phyloP scores from a whole-genome alignment of 2,113 vertebrate species.

The Romanogobio albipinnatus region DNA sequence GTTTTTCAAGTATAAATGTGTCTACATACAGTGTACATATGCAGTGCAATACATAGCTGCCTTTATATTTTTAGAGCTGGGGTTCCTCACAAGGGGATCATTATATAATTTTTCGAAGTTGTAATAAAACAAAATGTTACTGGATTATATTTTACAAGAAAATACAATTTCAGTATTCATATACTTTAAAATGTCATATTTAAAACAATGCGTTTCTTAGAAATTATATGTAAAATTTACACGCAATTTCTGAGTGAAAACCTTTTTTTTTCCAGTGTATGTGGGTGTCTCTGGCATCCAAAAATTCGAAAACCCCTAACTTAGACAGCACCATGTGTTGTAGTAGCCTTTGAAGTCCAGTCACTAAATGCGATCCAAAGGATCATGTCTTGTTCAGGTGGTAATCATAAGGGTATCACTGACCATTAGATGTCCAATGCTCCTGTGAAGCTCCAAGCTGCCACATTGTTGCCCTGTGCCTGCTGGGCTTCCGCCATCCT shows the following conservation, averaged over 20 bases:
- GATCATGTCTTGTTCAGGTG: slow-evolving; percentile 51
- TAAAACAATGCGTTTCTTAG: too few species aligned
- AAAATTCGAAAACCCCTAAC: not conserved
- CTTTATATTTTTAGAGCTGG: not conserved
- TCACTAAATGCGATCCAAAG: slow-evolving; percentile 55
- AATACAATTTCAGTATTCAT: too few species aligned
- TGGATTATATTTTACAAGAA: too few species aligned
- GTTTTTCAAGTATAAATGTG: not conserved
- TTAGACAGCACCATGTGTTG: not conserved
- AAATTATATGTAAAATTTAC: too few species aligned
- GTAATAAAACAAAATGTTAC: too few species aligned
- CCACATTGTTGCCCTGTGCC: slow-evolving; percentile 39
- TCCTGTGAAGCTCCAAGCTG: slow-evolving; percentile 57
- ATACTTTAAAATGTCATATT: too few species aligned
- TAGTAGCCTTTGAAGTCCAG: slow-evolving; percentile 60
- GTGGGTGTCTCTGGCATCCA: not conserved
- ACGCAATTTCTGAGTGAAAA: too few species aligned
- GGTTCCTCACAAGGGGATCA: not conserved
- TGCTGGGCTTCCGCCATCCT: slow-evolving; percentile 30
- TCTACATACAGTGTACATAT: not conserved
- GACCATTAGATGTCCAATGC: slow-evolving; percentile 23
- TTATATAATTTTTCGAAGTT: not conserved
- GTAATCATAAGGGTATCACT: slow-evolving; percentile 60
- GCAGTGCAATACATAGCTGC: not conserved
- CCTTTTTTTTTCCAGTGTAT: not conserved